Evolutionary conservation across 1,140 invertebrate species (phyloP), one percentile per base, ranked within the genome.

Genomic region (Leptoteleia sp.): DNA sequence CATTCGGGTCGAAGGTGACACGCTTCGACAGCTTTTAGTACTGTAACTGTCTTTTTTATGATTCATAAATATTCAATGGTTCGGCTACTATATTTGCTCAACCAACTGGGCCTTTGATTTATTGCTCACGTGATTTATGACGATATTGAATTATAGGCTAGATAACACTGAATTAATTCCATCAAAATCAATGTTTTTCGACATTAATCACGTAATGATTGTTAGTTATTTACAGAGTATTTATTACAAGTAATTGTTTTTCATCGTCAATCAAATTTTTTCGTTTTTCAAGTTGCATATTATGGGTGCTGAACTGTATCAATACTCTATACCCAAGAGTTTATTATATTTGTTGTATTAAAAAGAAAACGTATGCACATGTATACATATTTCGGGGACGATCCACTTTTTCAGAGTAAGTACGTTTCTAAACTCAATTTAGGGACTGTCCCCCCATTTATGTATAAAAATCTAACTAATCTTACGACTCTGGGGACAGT

Each of bases 1-100:
- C 52, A 73, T 52, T 75, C 65, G 75, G 70, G 64, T 75, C 61
- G 75, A 61, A 75, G 79, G 79, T 81, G 75, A 77, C 68, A 67
- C 52, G 70, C 67, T 78, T 78, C 76, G 75, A 72, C 77, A 75
- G 77, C 71, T 76, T 73, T 79, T 75, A 79, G 65, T 75, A 79
- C 71, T 71, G 71, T 71, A 76, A 75, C 77, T 75, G 77, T 79
- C 77, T 64, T 73, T 75, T 79, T 79, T 79, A 79, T 27, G 59
- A 70, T 71, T 75, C 77, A 79, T 79, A 79, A 79, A 79, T 79
- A 79, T 79, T 75, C 71, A 75, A 54, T 64, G 29, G 35, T 54
- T 68, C 38, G 17, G 77, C 77, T 79, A 75, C 71, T 70, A 72
- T 79, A 76, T 76, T 76, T 68, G 65, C 52, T 64, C 42, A 57